Conservation (phyloP, 1,140 invertebrate genomes). For the Saccostrea echinata region DNA sequence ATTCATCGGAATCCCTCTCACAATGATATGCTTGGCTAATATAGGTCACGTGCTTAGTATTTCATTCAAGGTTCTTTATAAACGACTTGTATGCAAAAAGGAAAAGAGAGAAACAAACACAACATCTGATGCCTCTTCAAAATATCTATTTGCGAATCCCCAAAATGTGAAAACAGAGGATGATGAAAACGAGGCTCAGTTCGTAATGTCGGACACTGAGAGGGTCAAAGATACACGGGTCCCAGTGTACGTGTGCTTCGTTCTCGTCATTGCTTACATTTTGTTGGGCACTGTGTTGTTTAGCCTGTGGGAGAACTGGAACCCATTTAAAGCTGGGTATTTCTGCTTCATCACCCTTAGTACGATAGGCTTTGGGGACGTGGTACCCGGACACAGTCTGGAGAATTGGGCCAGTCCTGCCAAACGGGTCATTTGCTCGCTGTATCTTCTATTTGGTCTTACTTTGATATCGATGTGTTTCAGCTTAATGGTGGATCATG, state of each 20-base stretch:
- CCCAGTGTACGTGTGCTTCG: constrained; percentile 73
- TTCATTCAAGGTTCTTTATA: constrained; percentile 66
- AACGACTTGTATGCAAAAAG: constrained; percentile 45
- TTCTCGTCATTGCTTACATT: constrained; percentile 79
- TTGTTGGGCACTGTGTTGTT: constrained; percentile 78
- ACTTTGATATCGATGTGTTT: constrained; percentile 99
- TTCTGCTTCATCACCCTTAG: constrained; percentile 93
- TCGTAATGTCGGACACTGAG: constrained; percentile 66
- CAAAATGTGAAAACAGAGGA: constrained; percentile 64
- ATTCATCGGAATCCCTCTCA: constrained; percentile 97
- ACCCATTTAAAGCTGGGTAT: constrained; percentile 93
- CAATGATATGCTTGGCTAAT: constrained; percentile 93
- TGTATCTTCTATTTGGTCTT: constrained; percentile 91
- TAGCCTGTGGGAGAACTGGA: constrained; percentile 82
- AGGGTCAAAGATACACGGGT: constrained; percentile 71
- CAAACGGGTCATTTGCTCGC: constrained; percentile 76
- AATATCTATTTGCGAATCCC: constrained; percentile 58
- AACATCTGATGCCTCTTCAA: constrained; percentile 9
- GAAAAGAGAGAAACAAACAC: not conserved
- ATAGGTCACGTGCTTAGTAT: constrained; percentile 88
- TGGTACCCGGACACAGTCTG: constrained; percentile 84
- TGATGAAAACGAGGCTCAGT: constrained; percentile 57
- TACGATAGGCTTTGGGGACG: constrained; percentile 94
- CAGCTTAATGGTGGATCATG: constrained; percentile 97
- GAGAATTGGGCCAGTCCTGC: constrained; percentile 74